A percentile compares a stretch with the other conserved stretches of the same genome.
Conservation (phyloP, 35 echinoderm and acorn worm genomes). For the Ptychodera flava region DNA sequence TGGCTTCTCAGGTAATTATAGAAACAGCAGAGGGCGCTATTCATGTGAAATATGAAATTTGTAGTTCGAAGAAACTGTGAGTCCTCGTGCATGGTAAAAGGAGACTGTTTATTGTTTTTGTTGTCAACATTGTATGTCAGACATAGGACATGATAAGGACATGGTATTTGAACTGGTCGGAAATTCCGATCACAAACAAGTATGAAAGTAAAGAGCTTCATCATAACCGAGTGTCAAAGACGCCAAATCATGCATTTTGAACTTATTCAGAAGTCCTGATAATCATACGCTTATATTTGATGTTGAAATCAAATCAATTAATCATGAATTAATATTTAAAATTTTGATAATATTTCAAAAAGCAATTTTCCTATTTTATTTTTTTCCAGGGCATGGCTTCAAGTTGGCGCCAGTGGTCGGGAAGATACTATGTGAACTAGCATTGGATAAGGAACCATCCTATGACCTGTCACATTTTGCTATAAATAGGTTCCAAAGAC, state of each 20-base stretch:
- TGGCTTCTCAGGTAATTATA: constrained; percentile 89
- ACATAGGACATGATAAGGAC: not conserved
- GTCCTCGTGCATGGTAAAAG: no score
- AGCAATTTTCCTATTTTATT: not conserved
- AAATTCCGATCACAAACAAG: not conserved
- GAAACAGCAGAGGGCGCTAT: no score
- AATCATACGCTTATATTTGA: not conserved
- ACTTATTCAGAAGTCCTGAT: not conserved
- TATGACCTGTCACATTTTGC: constrained; percentile 48
- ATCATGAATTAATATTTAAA: not conserved
- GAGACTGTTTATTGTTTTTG: not conserved
- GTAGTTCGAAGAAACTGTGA: no score
- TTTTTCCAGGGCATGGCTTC: constrained; percentile 78
- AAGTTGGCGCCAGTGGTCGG: constrained; percentile 86
- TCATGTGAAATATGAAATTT: no score
- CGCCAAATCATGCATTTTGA: not conserved
- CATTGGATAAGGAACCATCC: constrained; percentile 38
- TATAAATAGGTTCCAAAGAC: constrained; percentile 44
- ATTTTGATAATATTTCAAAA: not conserved
- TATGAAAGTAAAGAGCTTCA: not conserved
- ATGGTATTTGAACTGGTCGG: not conserved
- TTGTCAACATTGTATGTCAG: not conserved
- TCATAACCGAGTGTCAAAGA: not conserved
- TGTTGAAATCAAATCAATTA: not conserved
- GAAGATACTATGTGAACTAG: constrained; percentile 64